Conservation (phyloP, 2,113 vertebrate genomes). For the Erythrocebus patas region DNA sequence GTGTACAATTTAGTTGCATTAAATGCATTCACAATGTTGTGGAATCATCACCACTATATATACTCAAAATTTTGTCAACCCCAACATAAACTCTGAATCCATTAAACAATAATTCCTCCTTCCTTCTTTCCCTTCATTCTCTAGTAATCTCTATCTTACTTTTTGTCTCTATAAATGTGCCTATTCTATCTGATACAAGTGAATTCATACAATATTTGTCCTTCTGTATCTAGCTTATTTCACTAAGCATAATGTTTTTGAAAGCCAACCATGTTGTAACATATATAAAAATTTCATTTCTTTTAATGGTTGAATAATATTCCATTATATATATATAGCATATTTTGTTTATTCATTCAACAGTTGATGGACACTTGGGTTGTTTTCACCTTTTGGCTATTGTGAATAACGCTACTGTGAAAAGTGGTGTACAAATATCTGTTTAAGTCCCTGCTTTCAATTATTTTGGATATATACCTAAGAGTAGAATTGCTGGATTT, state of each 20-base stretch:
- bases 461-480: background rate
- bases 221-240: background rate
- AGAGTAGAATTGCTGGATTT: background rate
- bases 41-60: background rate
- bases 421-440: background rate
- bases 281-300: too few relatives aligned
- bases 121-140: background rate
- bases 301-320: too few relatives aligned
- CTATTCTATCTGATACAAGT: background rate
- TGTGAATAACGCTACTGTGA: background rate
- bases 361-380: too few relatives aligned
- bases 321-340: too few relatives aligned
- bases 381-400: too few relatives aligned
- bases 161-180: background rate
- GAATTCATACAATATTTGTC: background rate
- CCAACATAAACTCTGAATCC: background rate
- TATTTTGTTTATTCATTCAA: too few relatives aligned
- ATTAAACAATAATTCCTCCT: background rate
- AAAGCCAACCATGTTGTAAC: too few relatives aligned
- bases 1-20: background rate
- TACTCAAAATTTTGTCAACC: background rate
- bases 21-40: background rate
- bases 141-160: background rate
- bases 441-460: background rate
- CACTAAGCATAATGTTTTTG: too few relatives aligned